A percentile compares a stretch with the other conserved stretches of the same genome.
Evolutionary conservation across 2,113 vertebrate species (phyloP).

Genomic region (Suncus etruscus): DNA sequence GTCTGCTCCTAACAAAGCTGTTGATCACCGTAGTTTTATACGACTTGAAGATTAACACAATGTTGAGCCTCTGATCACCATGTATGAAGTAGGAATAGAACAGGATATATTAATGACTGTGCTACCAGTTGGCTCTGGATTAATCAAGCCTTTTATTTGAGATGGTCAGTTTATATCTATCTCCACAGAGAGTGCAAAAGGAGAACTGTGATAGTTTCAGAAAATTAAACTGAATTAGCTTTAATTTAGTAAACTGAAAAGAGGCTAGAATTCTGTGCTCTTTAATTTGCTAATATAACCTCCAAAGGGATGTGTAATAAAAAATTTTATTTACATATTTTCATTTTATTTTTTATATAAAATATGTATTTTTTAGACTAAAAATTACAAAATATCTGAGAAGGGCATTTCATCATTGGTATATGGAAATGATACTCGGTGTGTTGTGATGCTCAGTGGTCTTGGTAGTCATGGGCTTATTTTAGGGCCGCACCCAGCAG

Average conservation of each 20-base stretch:
- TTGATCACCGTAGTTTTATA: not conserved
- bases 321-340: no score
- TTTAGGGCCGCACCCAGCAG: no score
- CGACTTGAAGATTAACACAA: not conserved
- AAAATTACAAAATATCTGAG: not conserved
- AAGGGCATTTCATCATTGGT: not conserved
- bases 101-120: not conserved
- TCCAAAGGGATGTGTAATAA: not conserved
- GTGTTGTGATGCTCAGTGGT: not conserved
- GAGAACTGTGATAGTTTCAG: not conserved
- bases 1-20: accelerated
- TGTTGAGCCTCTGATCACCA: not conserved
- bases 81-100: not conserved
- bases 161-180: slow-evolving; percentile 55
- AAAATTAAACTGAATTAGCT: slow-evolving; percentile 64
- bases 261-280: not conserved
- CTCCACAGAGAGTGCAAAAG: not conserved
- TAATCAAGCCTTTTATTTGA: not conserved
- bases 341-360: no score
- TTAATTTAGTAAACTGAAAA: slow-evolving; percentile 18
- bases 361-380: not conserved
- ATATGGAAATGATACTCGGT: not conserved
- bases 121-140: not conserved
- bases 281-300: slow-evolving; percentile 58
- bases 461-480: not conserved